Base-by-base conservation (phyloP, 2,797 vertebrate genomes). In the Periparus ater region DNA sequence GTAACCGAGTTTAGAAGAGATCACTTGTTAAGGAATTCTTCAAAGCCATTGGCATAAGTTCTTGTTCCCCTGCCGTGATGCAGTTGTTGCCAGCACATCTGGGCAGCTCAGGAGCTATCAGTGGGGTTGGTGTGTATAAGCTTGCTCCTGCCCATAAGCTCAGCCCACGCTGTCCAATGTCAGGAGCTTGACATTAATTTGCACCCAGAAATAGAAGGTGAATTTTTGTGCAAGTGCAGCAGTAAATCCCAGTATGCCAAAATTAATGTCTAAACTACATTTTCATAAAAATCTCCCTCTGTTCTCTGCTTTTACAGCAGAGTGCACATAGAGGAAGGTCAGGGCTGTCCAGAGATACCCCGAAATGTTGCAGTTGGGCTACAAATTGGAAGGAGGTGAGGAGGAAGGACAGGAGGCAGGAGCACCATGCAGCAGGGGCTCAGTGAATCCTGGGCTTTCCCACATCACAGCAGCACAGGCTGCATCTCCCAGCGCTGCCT, bases 91-190 rank as follows among this genome's bases (percentile, higher is more conserved):
- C 1, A 26, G 51, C 19, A 29, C 32, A 2, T 54, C 47, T 66
- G 95, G 92, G 93, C 61, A 93, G 86, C 93, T 38, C 19, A 8
- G 86, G 29, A 34, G 78, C 89, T 75, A n/a, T 57, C 32, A 17
- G 10, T 47, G 86, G 80, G 66, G 76, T 55, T 16, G 0, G 17
- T 17, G 50, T 45, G 17, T 19, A 0, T 18, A 4, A 51, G 1
- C 15, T 19, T 45, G 8, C 25, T 0, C 7, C 4, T 26, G 27
- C 22, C 12, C 23, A 4, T 42, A 23, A 5, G 32, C n/a, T 30
- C 34, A 27, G 25, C 32, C 34, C 10, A 3, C 7, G 0, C 6
- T 62, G 50, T 26, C 68, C 65, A 9, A 0, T 38, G 2, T 26
- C 58, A 11, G 26, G n/a, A 71, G 48, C 93, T 72, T 47, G 53